These are phyloP conservation scores for Pangasianodon hypophthalmus DNA, from an alignment of 2,113 vertebrate species.

Conservation along the genomic window DNA sequence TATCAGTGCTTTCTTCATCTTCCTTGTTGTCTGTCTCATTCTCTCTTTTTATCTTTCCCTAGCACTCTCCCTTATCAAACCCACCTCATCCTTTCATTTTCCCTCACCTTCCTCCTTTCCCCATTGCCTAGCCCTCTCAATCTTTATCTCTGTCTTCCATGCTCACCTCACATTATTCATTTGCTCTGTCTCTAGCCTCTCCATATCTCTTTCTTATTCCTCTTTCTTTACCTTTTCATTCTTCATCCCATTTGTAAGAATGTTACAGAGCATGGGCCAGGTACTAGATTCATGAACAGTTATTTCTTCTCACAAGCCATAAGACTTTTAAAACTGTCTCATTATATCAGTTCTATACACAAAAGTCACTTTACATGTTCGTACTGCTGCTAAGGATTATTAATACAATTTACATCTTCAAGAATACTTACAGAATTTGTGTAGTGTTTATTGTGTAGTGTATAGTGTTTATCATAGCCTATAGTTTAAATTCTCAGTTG, in stretches of 20 bases:
- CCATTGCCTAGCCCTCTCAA: background rate
- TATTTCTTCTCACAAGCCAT: background rate
- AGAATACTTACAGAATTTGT: background rate
- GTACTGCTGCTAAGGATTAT: background rate
- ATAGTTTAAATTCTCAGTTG: background rate
- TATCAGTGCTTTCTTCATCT: background rate
- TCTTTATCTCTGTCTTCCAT: constrained; percentile 2
- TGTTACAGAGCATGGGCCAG: background rate
- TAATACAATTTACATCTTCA: background rate
- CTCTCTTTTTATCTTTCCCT: background rate
- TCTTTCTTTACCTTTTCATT: background rate
- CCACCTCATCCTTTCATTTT: background rate
- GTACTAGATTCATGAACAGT: background rate
- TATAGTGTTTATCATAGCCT: background rate
- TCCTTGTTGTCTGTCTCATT: background rate
- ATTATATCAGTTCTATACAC: background rate
- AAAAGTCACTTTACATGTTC: background rate
- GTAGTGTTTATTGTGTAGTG: background rate
- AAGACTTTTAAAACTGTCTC: background rate
- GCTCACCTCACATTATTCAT: background rate
- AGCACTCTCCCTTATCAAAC: background rate
- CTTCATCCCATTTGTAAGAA: background rate
- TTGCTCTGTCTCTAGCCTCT: background rate
- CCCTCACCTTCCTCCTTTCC: background rate
- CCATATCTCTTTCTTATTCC: background rate